Evolutionary conservation across 2,113 vertebrate genomes (phyloP), one percentile per base, ranked within the genome.

Genomic region (Dromas ardeola): DNA sequence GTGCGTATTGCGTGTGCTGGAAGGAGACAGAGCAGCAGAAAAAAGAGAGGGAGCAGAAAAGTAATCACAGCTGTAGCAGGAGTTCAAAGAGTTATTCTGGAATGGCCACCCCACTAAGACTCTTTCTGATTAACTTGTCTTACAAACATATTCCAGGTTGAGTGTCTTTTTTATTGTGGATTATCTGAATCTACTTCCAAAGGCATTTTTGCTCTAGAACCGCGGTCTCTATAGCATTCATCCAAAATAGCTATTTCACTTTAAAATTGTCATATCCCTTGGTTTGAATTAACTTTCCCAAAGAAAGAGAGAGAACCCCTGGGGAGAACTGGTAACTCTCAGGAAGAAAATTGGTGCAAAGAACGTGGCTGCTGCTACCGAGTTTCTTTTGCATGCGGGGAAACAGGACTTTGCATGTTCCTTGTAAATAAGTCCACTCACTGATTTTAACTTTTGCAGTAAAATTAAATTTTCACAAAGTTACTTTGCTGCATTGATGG

Each of bases 1-100:
- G 66, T 4, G 3, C 5, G 1, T 6, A 1, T 3, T 63, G 61
- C 20, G 21, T 67, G 5, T 55, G n/a, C 34, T 29, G 12, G 2
- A 25, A 52, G 52, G 26, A 74, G 65, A 34, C 58, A 73, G 38
- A 47, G 50, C 32, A 50, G 38, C 43, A 79, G 20, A 40, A 58
- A 78, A 47, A 40, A 77, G 22, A 67, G 17, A 78, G 23, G 36
- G 38, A 61, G 38, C 1, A 3, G 67, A 55, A 67, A 34, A 81
- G 45, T 56, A 72, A 66, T 38, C 52, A 32, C 63, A 77, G 58
- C 56, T 61, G 63, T 42, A 36, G 19, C 76, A 90, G 42, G 13
- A 86, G 58, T 86, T 78, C 20, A 40, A 38, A 85, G 29, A n/a
- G 36, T 66, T 77, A 25, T 55, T 77, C 40, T 86, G 47, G 58